These are phyloP conservation scores for Pseudomyrmex concolor DNA, from an alignment of 1,140 invertebrate species.

Conservation along the genomic window DNA sequence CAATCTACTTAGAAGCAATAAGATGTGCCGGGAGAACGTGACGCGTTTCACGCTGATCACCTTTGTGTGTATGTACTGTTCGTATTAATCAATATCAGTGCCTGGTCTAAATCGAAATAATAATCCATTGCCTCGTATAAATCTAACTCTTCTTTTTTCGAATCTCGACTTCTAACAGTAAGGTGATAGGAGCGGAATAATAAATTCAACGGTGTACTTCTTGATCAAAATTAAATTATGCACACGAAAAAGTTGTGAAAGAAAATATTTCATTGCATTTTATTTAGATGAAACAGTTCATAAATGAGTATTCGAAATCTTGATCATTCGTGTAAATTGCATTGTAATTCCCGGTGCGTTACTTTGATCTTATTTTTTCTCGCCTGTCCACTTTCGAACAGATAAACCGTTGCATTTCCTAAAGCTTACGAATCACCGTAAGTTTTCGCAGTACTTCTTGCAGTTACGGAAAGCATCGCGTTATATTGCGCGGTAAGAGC, in stretches of 20 bases:
- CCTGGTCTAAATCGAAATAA: constrained; percentile 11
- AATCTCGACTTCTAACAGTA: neutral
- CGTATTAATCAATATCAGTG: constrained; percentile 51
- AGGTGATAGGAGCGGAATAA: neutral
- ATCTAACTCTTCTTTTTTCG: constrained; percentile 1
- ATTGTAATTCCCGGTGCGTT: neutral
- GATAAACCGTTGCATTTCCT: constrained; percentile 25
- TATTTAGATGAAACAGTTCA: no score
- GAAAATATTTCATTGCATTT: neutral
- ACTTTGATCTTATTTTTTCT: neutral
- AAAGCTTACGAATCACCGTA: constrained; percentile 23
- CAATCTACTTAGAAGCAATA: constrained; percentile 63
- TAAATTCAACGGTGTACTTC: neutral
- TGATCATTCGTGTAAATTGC: neutral
- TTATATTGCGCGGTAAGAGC: constrained; percentile 13
- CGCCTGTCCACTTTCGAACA: neutral
- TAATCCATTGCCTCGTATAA: constrained; percentile 21
- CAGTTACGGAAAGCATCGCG: constrained; percentile 36
- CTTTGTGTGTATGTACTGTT: constrained; percentile 2
- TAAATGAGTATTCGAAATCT: neutral
- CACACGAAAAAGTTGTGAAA: no score
- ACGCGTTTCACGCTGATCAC: constrained; percentile 37
- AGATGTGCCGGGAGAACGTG: constrained; percentile 42
- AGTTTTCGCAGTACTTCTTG: constrained; percentile 30
- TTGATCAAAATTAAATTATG: neutral